Conservation (phyloP, 2,113 vertebrate species). For the Cercocebus atys region DNA sequence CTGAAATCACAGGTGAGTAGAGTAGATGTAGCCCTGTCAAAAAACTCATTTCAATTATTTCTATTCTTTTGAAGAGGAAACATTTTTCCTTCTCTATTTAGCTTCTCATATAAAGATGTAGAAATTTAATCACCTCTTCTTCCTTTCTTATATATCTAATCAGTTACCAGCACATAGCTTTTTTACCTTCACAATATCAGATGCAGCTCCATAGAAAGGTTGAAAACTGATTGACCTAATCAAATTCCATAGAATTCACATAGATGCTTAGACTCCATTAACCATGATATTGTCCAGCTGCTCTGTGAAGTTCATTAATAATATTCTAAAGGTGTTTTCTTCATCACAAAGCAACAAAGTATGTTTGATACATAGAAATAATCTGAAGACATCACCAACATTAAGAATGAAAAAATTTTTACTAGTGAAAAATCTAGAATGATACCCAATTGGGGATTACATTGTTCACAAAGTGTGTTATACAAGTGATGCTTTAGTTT, state of each 20-base stretch:
- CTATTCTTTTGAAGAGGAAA: neutral
- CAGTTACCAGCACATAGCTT: neutral
- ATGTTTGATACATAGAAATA: neutral
- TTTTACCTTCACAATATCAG: neutral
- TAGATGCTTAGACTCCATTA: neutral
- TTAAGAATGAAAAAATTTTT: neutral
- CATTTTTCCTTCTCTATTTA: neutral
- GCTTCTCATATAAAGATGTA: neutral
- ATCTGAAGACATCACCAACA: neutral
- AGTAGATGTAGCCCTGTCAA: fast-evolving
- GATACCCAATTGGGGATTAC: neutral
- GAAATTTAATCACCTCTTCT: neutral
- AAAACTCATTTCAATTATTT: neutral
- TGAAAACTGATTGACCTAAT: neutral
- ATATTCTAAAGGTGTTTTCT: neutral
- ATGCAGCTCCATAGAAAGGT: neutral
- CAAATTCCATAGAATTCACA: neutral
- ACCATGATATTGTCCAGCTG: neutral
- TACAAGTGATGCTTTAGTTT: neutral
- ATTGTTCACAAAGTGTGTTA: neutral
- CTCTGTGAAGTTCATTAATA: neutral
- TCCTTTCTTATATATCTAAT: neutral
- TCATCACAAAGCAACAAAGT: neutral
- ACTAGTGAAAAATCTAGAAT: constrained; percentile 16
- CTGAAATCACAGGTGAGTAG: neutral